Evolutionary conservation across 2,888 invertebrate species (phyloP).

Genomic region (Drosophila aldrichi): DNA sequence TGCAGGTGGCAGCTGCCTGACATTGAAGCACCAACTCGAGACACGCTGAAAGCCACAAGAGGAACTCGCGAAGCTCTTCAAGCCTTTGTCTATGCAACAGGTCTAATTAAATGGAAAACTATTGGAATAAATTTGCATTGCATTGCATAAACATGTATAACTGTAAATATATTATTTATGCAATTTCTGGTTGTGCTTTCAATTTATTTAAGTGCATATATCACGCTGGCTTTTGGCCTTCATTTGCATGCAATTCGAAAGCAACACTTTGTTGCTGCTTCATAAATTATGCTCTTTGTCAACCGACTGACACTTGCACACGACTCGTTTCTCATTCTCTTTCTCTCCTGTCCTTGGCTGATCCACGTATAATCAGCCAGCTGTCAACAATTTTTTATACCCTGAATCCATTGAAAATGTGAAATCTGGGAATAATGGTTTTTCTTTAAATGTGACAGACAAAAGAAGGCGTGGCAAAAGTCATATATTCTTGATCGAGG

Average conservation of each 20-base stretch:
- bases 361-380: slow-evolving; percentile 58
- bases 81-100: background rate
- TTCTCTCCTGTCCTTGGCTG: background rate
- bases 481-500: too few species aligned
- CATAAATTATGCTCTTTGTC: slow-evolving; percentile 58
- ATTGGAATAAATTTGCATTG: too few species aligned
- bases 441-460: too few species aligned
- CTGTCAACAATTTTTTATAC: slow-evolving; percentile 53
- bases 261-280: slow-evolving; percentile 29
- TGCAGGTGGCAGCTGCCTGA: slow-evolving; percentile 14
- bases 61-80: too few species aligned
- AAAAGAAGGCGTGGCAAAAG: too few species aligned
- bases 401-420: too few species aligned
- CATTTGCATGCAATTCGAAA: slow-evolving; percentile 57
- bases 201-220: background rate
- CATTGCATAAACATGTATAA: too few species aligned
- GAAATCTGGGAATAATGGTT: too few species aligned
- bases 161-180: too few species aligned
- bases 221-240: slow-evolving; percentile 11
- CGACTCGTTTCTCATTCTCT: background rate
- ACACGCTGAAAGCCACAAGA: background rate
- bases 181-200: background rate
- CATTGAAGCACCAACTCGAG: slow-evolving; percentile 32
- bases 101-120: background rate
- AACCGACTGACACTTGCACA: slow-evolving; percentile 19